A percentile compares a stretch with the other conserved stretches of the same genome.
phyloP scores from a whole-genome alignment of 2,888 invertebrate species.

The Pterostichus niger region DNA sequence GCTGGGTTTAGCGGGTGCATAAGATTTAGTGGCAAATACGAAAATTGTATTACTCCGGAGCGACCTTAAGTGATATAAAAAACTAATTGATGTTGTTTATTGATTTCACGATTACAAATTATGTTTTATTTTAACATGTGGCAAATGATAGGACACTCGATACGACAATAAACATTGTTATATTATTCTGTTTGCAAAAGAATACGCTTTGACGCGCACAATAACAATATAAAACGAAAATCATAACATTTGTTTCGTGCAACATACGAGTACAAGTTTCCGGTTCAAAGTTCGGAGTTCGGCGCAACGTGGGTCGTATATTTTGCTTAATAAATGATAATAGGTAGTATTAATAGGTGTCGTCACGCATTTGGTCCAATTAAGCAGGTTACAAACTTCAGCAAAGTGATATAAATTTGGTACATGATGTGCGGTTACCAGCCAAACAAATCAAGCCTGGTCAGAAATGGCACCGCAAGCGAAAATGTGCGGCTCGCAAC shows the following conservation, averaged over 20 bases:
- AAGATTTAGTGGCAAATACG: too few relatives aligned
- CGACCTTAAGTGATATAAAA: too few relatives aligned
- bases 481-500: conserved; percentile 10
- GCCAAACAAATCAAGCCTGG: conserved; percentile 36
- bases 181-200: background rate
- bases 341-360: conserved; percentile 43
- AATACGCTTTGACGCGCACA: background rate
- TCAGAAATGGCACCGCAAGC: conserved; percentile 13
- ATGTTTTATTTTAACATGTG: too few relatives aligned
- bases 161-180: background rate
- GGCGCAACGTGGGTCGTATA: background rate
- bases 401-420: conserved; percentile 49
- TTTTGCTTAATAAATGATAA: conserved; percentile 21
- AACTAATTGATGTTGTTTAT: too few relatives aligned
- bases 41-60: too few relatives aligned
- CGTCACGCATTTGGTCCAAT: conserved; percentile 47
- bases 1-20: too few relatives aligned
- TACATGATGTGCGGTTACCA: conserved; percentile 37
- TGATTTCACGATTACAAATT: too few relatives aligned
- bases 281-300: background rate
- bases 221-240: background rate
- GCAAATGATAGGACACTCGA: too few relatives aligned
- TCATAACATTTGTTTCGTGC: background rate
- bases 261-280: background rate
- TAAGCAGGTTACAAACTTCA: conserved; percentile 48